Evolutionary conservation across 2,113 vertebrate species (phyloP).

Genomic region (Eulemur macaco): DNA sequence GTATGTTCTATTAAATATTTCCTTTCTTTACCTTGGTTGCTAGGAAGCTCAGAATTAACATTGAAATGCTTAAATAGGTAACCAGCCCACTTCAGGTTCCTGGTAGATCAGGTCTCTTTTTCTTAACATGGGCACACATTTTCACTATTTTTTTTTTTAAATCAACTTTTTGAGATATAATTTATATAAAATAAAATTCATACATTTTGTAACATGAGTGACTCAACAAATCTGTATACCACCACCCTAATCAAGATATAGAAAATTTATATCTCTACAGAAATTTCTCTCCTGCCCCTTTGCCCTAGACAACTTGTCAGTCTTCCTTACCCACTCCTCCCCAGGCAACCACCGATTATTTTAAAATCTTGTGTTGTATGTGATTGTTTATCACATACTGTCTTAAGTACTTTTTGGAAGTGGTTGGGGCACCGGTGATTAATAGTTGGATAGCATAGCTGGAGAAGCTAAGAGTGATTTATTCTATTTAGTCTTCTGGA

Average conservation of each 20-base stretch:
- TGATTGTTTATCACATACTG: not conserved
- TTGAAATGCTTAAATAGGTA: not conserved
- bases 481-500: not conserved
- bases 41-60: constrained; percentile 1
- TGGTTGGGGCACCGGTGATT: not conserved
- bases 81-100: not conserved
- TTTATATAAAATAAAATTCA: not conserved
- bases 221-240: not conserved
- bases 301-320: not conserved
- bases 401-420: not conserved
- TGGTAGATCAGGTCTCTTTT: not conserved
- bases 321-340: too few relatives aligned
- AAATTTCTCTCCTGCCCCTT: not conserved
- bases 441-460: not conserved
- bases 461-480: not conserved
- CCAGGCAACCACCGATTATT: not conserved
- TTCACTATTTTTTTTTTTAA: not conserved
- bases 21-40: not conserved
- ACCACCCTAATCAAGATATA: not conserved
- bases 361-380: not conserved
- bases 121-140: not conserved
- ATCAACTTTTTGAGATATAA: not conserved
- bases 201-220: not conserved
- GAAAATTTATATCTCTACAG: not conserved
- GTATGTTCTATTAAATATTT: not conserved